These are phyloP conservation scores for Scolopax mira DNA, from an alignment of 2,113 vertebrate species.

Conservation along the genomic window DNA sequence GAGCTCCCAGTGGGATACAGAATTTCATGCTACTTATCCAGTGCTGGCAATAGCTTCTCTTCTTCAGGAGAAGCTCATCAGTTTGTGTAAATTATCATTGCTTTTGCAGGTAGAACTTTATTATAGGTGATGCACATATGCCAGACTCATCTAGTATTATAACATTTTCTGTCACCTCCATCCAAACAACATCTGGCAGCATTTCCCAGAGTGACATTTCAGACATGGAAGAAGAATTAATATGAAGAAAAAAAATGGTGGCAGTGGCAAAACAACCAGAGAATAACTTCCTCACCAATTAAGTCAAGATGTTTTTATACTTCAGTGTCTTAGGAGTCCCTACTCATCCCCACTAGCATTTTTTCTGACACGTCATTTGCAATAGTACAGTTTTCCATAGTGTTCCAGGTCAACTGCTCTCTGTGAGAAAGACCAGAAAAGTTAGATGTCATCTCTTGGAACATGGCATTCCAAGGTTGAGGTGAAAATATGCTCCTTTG, in stretches of 20 bases:
- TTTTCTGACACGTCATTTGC: not conserved
- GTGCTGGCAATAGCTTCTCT: not conserved
- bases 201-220: slow-evolving; percentile 46
- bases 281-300: not conserved
- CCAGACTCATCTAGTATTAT: slow-evolving; percentile 54
- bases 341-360: not conserved
- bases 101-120: slow-evolving; percentile 54
- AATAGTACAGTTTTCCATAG: not conserved
- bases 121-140: slow-evolving; percentile 58
- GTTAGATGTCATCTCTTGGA: not conserved
- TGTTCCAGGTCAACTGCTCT: not conserved
- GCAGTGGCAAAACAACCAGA: not conserved
- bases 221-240: slow-evolving; percentile 43
- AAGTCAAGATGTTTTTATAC: not conserved
- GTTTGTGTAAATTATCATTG: slow-evolving; percentile 39
- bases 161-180: slow-evolving; percentile 55
- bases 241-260: slow-evolving; percentile 38
- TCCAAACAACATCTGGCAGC: slow-evolving; percentile 64
- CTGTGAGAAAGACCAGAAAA: not conserved
- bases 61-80: slow-evolving; percentile 25
- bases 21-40: slow-evolving; percentile 17
- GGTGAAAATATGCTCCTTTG: not conserved
- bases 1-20: not conserved
- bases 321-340: not conserved
- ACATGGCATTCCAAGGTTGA: not conserved